phyloP scores from a whole-genome alignment of 2,888 invertebrate species.

The Globia sparganii region DNA sequence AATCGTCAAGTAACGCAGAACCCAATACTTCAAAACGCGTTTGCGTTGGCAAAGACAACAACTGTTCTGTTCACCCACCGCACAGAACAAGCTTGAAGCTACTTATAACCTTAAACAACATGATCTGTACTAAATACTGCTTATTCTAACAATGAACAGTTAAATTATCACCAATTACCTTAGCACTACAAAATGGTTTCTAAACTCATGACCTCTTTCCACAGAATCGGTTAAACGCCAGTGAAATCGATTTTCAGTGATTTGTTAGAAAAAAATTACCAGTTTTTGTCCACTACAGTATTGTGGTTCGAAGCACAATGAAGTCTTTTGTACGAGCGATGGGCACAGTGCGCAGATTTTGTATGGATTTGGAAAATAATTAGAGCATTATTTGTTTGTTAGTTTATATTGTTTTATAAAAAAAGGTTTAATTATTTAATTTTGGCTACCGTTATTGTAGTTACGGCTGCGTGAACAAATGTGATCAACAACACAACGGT shows the following conservation, averaged over 20 bases:
- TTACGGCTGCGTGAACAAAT: conserved; percentile 1
- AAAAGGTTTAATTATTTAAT: conserved; percentile 7
- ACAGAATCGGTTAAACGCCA: conserved; percentile 34
- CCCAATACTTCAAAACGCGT: not conserved
- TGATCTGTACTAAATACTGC: conserved; percentile 26
- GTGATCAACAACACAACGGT: not conserved
- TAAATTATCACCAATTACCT: conserved; percentile 64
- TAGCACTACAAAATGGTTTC: conserved; percentile 46
- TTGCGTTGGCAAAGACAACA: not conserved
- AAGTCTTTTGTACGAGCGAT: conserved; percentile 31
- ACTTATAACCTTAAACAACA: conserved; percentile 20
- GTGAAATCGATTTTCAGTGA: conserved; percentile 54
- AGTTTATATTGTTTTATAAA: conserved; percentile 10
- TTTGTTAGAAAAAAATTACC: conserved; percentile 17
- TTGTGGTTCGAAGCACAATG: conserved; percentile 38
- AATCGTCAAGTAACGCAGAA: not conserved
- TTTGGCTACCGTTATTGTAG: conserved; percentile 22
- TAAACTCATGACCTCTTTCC: conserved; percentile 62
- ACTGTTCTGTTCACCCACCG: not conserved
- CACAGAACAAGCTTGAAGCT: conserved; percentile 1
- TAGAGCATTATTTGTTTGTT: conserved; percentile 13
- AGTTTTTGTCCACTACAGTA: conserved; percentile 37
- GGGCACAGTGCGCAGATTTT: conserved; percentile 39
- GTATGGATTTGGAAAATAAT: conserved; percentile 42
- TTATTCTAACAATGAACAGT: conserved; percentile 54